These are phyloP conservation scores for Anagyrus pseudococci DNA, from an alignment of 2,888 invertebrate genomes.

Conservation along the genomic window DNA sequence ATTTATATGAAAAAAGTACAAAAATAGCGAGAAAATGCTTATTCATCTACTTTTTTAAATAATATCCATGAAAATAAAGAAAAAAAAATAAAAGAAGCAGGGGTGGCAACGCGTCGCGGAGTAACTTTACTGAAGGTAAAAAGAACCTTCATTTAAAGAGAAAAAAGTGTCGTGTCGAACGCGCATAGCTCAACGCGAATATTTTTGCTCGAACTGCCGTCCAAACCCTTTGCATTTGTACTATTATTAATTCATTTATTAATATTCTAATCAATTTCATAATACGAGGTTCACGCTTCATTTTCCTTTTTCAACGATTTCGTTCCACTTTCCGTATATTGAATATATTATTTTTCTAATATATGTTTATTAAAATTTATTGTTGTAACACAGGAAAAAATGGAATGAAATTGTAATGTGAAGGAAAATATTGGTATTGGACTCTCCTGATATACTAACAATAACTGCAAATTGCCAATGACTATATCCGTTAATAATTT, in stretches of 20 bases:
- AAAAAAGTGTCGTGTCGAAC: slow-evolving; percentile 31
- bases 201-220: slow-evolving; percentile 36
- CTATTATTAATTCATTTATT: slow-evolving; percentile 32
- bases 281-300: slow-evolving; percentile 32
- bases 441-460: slow-evolving; percentile 35
- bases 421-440: slow-evolving; percentile 29
- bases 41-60: slow-evolving; percentile 40
- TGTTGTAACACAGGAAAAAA: neutral
- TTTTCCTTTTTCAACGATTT: slow-evolving; percentile 25
- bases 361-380: slow-evolving; percentile 1
- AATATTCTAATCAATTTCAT: slow-evolving; percentile 33
- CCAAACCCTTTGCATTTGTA: slow-evolving; percentile 36
- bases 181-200: slow-evolving; percentile 12
- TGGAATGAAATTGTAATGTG: slow-evolving; percentile 28
- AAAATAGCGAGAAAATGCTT: slow-evolving; percentile 25
- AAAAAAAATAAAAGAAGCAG: slow-evolving; percentile 41
- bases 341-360: neutral
- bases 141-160: slow-evolving; percentile 13
- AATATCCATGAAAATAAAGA: slow-evolving; percentile 31
- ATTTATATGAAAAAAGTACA: slow-evolving; percentile 49
- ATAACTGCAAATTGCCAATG: slow-evolving; percentile 27
- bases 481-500: neutral
- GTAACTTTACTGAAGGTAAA: neutral
- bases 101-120: slow-evolving; percentile 58
- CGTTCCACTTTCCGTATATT: slow-evolving; percentile 13